phyloP scores from a whole-genome alignment of 2,888 invertebrate species.

The Cheilosia vulpina region DNA sequence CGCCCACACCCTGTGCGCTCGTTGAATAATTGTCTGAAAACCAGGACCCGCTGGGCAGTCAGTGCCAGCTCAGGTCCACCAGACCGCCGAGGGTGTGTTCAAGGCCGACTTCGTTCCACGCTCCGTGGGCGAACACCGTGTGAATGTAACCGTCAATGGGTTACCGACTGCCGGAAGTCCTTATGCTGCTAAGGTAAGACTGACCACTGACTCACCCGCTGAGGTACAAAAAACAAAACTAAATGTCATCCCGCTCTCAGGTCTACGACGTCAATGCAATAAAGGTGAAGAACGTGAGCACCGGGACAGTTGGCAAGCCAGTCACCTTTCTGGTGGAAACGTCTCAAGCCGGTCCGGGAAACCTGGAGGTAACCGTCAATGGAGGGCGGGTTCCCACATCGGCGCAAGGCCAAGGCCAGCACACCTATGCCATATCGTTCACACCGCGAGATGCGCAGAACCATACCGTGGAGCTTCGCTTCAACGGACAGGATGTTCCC shows the following conservation, averaged over 20 bases:
- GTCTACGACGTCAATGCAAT: conserved; percentile 97
- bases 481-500: conserved; percentile 98
- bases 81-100: conserved; percentile 92
- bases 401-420: conserved; percentile 97
- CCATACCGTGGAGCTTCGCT: conserved; percentile 97
- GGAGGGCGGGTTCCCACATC: conserved; percentile 98
- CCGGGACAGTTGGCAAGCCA: conserved; percentile 94
- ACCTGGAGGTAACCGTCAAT: conserved; percentile 98
- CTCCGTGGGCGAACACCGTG: conserved; percentile 95
- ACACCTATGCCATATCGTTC: conserved; percentile 98
- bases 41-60: conserved; percentile 96
- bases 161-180: conserved; percentile 95
- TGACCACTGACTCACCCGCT: neutral
- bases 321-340: conserved; percentile 98
- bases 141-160: conserved; percentile 93
- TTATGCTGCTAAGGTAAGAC: conserved; percentile 92
- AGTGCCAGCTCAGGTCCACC: conserved; percentile 94
- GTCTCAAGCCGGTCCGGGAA: conserved; percentile 98
- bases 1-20: conserved; percentile 25
- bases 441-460: conserved; percentile 95
- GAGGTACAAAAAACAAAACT: neutral
- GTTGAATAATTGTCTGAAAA: conserved; percentile 33
- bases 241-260: conserved; percentile 79
- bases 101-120: conserved; percentile 96
- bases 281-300: conserved; percentile 95